Base-by-base conservation (phyloP, 1,140 invertebrate genomes). In the Daktulosphaira vitifoliae region DNA sequence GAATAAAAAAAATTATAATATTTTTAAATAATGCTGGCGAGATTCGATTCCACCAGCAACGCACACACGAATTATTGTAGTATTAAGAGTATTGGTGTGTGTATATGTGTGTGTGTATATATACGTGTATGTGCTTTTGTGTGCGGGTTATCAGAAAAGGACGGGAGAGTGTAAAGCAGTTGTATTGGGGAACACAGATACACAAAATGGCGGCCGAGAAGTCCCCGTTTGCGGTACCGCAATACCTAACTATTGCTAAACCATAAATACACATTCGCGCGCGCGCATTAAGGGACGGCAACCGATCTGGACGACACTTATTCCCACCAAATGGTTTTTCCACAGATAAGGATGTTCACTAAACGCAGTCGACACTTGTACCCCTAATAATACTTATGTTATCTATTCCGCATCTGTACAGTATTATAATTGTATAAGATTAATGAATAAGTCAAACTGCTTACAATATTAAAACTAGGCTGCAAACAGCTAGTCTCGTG, bases 1-100 rank as follows among this genome's bases (percentile, higher is more conserved):
- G 54, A 23, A 16, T 59, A n/a, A 6, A 33, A 33, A 6, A 33
- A 33, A 33, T 5, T 62, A 5, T 33, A 33, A 26, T 29, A 44
- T 59, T 11, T 38, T 46, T 2, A 16, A 20, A 22, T 59, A 29
- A 9, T 44, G 54, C 56, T 46, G 42, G 42, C 20, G 56, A 62
- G 56, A 59, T 62, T 62, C 56, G 56, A 25, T 62, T 62, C 56
- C 42, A 62, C 56, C 42, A 62, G 53, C 53, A 56, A 59, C 39
- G 42, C 38, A 22, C 42, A 56, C 54, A 46, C 54, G 39, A 59
- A 59, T 59, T 44, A 11, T 18, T n/a, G 44, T 18, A 15, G 13
- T 26, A 26, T 15, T 51, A 2, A 6, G 26, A 7, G 25, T 33
- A 16, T 37, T n/a, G 20, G 51, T 48, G 44, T 56, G 29, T 53